Percentiles rank a stretch among this genome's conserved stretches.
Evolutionary conservation across 2,888 invertebrate species (phyloP).

Genomic region (Dascillus cervinus): DNA sequence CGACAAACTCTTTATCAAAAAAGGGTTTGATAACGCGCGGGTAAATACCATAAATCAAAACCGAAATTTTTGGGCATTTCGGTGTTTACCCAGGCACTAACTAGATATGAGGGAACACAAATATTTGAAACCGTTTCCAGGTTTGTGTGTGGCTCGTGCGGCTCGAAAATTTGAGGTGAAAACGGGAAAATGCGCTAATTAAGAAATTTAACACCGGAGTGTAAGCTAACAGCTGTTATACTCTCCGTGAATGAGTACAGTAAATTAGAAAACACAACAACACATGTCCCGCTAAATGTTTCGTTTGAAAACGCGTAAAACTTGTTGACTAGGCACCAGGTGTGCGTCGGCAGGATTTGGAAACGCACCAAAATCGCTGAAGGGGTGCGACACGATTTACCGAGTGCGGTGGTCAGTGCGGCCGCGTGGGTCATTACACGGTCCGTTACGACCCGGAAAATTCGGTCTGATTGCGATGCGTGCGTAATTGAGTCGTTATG

Average conservation of each 20-base stretch:
- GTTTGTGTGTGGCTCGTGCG: not conserved
- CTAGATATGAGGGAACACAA: conserved; percentile 5
- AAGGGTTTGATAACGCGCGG: conserved; percentile 1
- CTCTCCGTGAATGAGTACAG: conserved; percentile 9
- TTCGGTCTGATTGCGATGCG: conserved; percentile 14
- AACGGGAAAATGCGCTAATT: conserved; percentile 5
- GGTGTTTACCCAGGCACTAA: conserved; percentile 1
- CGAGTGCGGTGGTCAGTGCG: too few relatives aligned
- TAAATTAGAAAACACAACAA: conserved; percentile 11
- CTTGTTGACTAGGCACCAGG: conserved; percentile 11
- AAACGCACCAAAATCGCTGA: too few relatives aligned
- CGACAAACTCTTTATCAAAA: too few relatives aligned
- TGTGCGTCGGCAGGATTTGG: too few relatives aligned
- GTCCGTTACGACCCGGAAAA: conserved; percentile 16
- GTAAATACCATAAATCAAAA: conserved; percentile 10
- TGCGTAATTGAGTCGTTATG: conserved; percentile 14
- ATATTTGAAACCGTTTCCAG: conserved; percentile 3
- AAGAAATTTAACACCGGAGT: conserved; percentile 8
- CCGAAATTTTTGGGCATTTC: conserved; percentile 5
- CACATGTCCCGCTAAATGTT: conserved; percentile 10
- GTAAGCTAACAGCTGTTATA: conserved; percentile 12
- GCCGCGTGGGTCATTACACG: too few relatives aligned
- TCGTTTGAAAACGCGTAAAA: conserved; percentile 7
- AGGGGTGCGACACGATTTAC: too few relatives aligned
- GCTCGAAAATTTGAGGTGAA: not conserved